Conservation (phyloP, 2,113 vertebrate genomes). For the Callospermophilus lateralis region DNA sequence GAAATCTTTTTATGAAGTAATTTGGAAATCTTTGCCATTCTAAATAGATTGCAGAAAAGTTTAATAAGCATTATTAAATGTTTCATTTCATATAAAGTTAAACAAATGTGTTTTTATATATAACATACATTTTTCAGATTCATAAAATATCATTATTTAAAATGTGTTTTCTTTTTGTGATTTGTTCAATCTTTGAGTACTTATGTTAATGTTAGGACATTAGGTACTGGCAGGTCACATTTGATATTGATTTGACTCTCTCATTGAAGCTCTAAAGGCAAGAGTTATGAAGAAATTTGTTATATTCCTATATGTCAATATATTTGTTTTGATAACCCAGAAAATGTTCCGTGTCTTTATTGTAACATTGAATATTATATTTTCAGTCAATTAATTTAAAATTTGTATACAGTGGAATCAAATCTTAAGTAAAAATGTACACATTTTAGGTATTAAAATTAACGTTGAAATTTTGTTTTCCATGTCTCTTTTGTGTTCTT, state of each 20-base stretch:
- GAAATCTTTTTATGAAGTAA: not conserved
- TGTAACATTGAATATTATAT: not conserved
- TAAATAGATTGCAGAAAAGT: not conserved
- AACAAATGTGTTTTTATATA: not conserved
- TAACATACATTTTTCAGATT: constrained; percentile 14
- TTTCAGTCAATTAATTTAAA: not conserved
- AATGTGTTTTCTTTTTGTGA: constrained; percentile 5
- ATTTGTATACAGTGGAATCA: not conserved
- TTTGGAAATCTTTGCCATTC: constrained; percentile 31
- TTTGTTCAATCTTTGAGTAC: not conserved
- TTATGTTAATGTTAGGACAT: not conserved
- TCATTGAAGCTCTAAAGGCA: not conserved
- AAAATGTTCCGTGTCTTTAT: not conserved
- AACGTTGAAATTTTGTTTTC: constrained; percentile 1
- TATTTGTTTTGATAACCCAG: not conserved
- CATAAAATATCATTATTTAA: not conserved
- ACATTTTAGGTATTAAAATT: constrained; percentile 5
- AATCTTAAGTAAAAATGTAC: not conserved
- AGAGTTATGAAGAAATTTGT: not conserved
- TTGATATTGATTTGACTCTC: not conserved
- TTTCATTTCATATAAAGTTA: not conserved
- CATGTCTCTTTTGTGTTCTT: not conserved
- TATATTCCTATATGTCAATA: not conserved
- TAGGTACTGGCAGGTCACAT: not conserved
- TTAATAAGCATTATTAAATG: constrained; percentile 20